phyloP scores from a whole-genome alignment of 2,888 invertebrate species.

The Anodontia alba region DNA sequence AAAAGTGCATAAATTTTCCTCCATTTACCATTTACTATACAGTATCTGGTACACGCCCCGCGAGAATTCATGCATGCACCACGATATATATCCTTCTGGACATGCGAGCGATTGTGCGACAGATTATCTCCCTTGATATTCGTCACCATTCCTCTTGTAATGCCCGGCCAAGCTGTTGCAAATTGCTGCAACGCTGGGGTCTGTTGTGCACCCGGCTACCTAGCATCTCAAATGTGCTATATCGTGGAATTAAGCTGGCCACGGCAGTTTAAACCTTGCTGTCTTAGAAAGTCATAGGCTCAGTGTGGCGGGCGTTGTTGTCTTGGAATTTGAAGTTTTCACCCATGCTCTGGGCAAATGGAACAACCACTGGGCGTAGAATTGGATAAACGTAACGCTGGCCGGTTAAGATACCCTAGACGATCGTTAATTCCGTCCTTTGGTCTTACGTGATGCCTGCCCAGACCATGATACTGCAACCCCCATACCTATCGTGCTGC shows the following conservation, averaged over 20 bases:
- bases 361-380: neutral
- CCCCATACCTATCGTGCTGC: neutral
- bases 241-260: neutral
- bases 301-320: neutral
- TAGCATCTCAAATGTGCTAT: too few species aligned
- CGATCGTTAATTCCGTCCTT: neutral
- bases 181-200: too few species aligned
- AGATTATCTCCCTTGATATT: too few species aligned
- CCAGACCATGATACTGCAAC: neutral
- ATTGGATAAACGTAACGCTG: neutral
- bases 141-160: too few species aligned
- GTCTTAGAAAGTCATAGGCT: neutral
- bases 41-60: too few species aligned
- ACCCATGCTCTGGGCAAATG: neutral
- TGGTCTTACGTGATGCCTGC: neutral
- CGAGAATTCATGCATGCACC: too few species aligned
- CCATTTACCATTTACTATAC: too few species aligned
- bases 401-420: neutral
- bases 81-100: too few species aligned
- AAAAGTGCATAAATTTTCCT: too few species aligned
- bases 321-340: neutral
- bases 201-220: too few species aligned
- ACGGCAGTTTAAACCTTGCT: neutral
- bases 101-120: too few species aligned
- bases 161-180: too few species aligned